Evolutionary conservation across 2,113 vertebrate genomes (phyloP).

Genomic region (Dipodomys spectabilis): DNA sequence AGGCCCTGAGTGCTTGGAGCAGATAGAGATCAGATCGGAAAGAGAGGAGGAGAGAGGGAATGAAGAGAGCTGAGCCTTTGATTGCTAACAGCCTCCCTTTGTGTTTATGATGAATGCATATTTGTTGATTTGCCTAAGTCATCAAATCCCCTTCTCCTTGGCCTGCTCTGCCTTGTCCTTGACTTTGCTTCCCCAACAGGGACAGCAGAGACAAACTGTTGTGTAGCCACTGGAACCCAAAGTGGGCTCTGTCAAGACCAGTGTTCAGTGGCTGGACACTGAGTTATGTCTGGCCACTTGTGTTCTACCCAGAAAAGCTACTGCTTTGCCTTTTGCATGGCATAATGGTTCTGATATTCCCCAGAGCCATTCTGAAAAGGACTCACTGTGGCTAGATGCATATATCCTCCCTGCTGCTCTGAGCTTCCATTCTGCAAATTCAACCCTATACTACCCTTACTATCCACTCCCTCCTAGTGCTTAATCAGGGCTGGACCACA

Average conservation of each 20-base stretch:
- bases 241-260: background rate
- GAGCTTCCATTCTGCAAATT: background rate
- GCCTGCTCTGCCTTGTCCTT: background rate
- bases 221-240: background rate
- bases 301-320: background rate
- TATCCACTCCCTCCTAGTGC: background rate
- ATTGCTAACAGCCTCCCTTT: background rate
- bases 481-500: background rate
- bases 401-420: background rate
- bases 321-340: background rate
- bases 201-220: background rate
- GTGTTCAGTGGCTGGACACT: background rate
- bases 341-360: background rate
- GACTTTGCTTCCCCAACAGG: background rate
- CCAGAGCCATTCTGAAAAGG: background rate
- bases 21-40: background rate
- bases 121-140: background rate
- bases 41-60: background rate
- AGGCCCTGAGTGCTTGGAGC: background rate
- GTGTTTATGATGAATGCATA: background rate
- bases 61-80: background rate
- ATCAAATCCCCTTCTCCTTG: background rate
- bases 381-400: background rate
- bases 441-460: rapidly evolving
- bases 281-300: background rate